Conservation (phyloP, 2,888 invertebrate genomes). For the Tromatobia lineatoria region DNA sequence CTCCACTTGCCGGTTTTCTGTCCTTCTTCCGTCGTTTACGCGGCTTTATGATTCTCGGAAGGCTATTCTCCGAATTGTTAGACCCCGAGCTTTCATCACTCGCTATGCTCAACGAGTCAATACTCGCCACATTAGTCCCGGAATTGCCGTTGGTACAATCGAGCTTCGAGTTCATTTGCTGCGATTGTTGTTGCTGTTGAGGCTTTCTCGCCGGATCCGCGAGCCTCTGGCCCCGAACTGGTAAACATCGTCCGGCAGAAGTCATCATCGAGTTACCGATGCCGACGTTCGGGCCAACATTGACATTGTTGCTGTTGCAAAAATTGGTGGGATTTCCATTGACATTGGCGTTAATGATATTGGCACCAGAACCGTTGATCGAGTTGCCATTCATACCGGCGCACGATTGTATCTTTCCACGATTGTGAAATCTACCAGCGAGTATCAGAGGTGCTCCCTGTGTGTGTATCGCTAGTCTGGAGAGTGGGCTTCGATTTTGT, state of each 20-base stretch:
- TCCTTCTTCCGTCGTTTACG: slow-evolving; percentile 96
- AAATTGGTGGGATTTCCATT: slow-evolving; percentile 67
- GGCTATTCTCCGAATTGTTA: slow-evolving; percentile 90
- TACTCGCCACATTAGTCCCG: slow-evolving; percentile 86
- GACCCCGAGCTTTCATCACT: slow-evolving; percentile 92
- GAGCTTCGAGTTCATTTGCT: slow-evolving; percentile 82
- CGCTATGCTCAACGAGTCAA: slow-evolving; percentile 91
- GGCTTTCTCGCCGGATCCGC: slow-evolving; percentile 60
- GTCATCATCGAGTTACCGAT: slow-evolving; percentile 73
- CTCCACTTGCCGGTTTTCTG: slow-evolving; percentile 88
- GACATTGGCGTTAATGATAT: slow-evolving; percentile 57
- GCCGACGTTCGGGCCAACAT: slow-evolving; percentile 54
- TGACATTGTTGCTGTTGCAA: slow-evolving; percentile 82
- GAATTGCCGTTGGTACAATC: slow-evolving; percentile 78
- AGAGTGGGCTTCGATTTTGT: slow-evolving; percentile 87
- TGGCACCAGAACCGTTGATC: slow-evolving; percentile 44
- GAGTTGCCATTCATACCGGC: slow-evolving; percentile 66
- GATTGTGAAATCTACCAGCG: slow-evolving; percentile 88
- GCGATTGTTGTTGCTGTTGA: slow-evolving; percentile 74
- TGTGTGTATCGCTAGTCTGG: slow-evolving; percentile 93
- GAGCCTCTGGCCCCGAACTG: slow-evolving; percentile 63
- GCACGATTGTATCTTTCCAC: slow-evolving; percentile 85
- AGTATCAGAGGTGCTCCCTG: slow-evolving; percentile 95
- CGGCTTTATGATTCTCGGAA: slow-evolving; percentile 96
- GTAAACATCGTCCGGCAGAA: slow-evolving; percentile 80